These are phyloP conservation scores for Morpho helenor DNA, from an alignment of 2,888 invertebrate species.

Conservation along the genomic window DNA sequence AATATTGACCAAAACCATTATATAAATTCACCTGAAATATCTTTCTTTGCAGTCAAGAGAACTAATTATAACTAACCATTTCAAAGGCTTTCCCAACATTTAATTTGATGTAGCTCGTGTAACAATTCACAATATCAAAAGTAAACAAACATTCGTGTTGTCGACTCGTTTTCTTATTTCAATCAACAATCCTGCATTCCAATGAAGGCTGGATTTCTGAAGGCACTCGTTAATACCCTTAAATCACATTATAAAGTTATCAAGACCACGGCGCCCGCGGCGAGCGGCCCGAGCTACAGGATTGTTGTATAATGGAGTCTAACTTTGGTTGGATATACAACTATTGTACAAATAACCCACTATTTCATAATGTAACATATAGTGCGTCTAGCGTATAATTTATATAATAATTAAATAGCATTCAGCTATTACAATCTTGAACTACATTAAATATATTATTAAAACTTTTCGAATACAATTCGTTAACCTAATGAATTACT, in stretches of 20 bases:
- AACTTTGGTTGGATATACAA: constrained; percentile 55
- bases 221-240: constrained; percentile 75
- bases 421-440: constrained; percentile 16
- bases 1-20: no score
- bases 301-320: constrained; percentile 51
- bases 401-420: constrained; percentile 31
- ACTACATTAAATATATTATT: constrained; percentile 13
- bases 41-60: no score
- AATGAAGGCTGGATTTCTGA: constrained; percentile 74
- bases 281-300: constrained; percentile 34
- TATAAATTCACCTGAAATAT: no score
- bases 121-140: background rate
- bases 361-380: constrained; percentile 18
- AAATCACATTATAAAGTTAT: constrained; percentile 42
- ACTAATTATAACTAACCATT: no score
- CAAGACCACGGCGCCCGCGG: constrained; percentile 15
- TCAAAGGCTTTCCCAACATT: no score
- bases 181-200: constrained; percentile 66
- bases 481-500: constrained; percentile 17
- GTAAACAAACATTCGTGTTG: constrained; percentile 40
- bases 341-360: constrained; percentile 20
- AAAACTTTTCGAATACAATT: constrained; percentile 20
- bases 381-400: constrained; percentile 52
- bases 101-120: no score
- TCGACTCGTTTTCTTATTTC: constrained; percentile 52